Percentiles rank a stretch among this genome's conserved stretches.
Conservation (phyloP, 2,113 vertebrate genomes). For the Pelecanus crispus region DNA sequence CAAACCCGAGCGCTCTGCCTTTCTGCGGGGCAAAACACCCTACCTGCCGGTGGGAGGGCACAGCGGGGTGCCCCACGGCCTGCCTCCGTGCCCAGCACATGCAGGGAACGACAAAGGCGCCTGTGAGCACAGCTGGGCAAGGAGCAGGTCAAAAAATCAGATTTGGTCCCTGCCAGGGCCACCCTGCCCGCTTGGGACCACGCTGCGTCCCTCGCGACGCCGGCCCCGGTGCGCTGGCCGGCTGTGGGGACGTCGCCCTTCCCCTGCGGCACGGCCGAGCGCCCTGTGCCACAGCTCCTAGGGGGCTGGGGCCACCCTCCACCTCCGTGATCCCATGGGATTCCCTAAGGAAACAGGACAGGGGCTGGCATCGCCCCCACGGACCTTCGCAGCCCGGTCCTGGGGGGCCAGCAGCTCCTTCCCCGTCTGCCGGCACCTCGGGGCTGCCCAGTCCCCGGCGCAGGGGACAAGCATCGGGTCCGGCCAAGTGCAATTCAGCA, state of each 20-base stretch:
- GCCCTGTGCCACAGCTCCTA: fast-evolving
- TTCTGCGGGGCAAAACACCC: background rate
- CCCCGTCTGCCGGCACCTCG: fast-evolving
- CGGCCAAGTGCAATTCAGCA: background rate
- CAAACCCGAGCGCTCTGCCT: background rate
- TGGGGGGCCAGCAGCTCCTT: background rate
- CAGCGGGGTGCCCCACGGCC: fast-evolving
- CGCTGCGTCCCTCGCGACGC: fast-evolving
- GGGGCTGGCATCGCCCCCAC: fast-evolving
- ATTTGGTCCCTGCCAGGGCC: no score
- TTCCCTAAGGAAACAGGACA: fast-evolving
- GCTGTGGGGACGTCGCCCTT: fast-evolving
- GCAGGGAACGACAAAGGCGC: background rate
- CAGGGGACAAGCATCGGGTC: fast-evolving
- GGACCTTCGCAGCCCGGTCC: fast-evolving
- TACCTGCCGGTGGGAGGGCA: fast-evolving
- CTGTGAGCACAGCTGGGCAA: no score
- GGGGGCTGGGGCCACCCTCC: background rate
- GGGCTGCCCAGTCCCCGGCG: fast-evolving
- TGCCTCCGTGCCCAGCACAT: background rate
- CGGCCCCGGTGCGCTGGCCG: background rate
- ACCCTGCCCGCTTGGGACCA: fast-evolving
- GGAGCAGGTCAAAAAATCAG: background rate
- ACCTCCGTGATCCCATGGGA: background rate
- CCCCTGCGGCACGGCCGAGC: fast-evolving